These are phyloP conservation scores for Pristionchus maxplancki DNA, from an alignment of 2,888 invertebrate genomes.

Conservation along the genomic window DNA sequence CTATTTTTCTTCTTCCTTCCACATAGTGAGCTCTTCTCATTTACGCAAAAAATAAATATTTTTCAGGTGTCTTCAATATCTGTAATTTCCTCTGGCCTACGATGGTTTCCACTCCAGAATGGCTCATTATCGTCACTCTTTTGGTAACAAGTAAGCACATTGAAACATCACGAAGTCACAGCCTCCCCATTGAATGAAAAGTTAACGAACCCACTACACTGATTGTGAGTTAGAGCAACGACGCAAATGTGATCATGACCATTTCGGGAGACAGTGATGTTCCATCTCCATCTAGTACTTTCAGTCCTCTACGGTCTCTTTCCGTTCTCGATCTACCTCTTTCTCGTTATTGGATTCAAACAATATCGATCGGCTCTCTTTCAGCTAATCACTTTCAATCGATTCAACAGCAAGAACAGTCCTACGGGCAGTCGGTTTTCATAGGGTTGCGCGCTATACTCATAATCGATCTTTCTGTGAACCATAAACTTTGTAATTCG, in stretches of 20 bases:
- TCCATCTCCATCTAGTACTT: background rate
- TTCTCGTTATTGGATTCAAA: slow-evolving; percentile 10
- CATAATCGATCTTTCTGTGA: too few species aligned
- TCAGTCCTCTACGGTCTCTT: slow-evolving; percentile 12
- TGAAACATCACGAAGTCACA: background rate
- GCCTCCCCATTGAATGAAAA: background rate
- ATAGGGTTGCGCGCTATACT: too few species aligned
- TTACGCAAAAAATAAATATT: too few species aligned
- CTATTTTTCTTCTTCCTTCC: slow-evolving; percentile 8
- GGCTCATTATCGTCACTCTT: background rate
- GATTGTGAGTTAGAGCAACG: background rate
- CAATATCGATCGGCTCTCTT: background rate
- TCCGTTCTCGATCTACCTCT: background rate
- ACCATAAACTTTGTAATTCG: background rate
- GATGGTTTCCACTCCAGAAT: background rate
- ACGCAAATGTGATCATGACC: background rate
- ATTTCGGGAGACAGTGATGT: background rate
- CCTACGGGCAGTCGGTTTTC: background rate
- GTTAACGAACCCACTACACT: background rate
- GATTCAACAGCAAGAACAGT: background rate
- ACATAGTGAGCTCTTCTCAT: background rate
- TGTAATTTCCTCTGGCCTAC: background rate
- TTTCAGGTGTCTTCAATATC: background rate
- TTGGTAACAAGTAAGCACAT: background rate
- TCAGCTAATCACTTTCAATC: background rate